Conservation (phyloP, 2,888 invertebrate species). For the Drosophila fungiperda region DNA sequence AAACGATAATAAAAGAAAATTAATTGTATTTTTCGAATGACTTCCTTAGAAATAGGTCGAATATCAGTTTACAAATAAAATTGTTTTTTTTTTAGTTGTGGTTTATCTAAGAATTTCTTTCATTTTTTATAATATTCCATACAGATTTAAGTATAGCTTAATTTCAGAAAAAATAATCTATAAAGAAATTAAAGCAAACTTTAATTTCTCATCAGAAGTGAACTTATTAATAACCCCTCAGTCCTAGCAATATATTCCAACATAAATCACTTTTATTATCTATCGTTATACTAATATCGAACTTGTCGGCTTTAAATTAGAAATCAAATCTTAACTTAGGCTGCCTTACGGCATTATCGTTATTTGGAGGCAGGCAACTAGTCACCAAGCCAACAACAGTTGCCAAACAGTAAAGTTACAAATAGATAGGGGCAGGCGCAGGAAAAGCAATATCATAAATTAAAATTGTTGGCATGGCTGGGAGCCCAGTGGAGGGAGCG, state of each 20-base stretch:
- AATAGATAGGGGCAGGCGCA: neutral
- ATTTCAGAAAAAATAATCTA: no score
- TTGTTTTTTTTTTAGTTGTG: neutral
- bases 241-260: neutral
- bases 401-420: neutral
- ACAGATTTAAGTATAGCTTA: neutral
- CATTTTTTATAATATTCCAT: neutral
- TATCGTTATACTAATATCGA: neutral
- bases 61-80: neutral
- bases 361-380: neutral
- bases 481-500: neutral
- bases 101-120: neutral
- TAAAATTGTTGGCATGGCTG: constrained; percentile 9
- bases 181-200: no score
- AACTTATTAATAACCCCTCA: neutral
- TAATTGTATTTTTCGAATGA: neutral
- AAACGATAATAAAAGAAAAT: fast-evolving
- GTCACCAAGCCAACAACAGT: constrained; percentile 12
- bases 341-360: neutral
- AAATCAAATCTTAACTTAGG: constrained; percentile 1
- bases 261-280: neutral
- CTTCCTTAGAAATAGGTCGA: neutral
- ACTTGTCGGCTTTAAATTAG: constrained; percentile 8
- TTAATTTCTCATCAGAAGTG: neutral
- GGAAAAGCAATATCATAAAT: constrained; percentile 14